These are phyloP conservation scores for Ammodramus savannarum DNA, from an alignment of 2,113 vertebrate species.

Conservation along the genomic window DNA sequence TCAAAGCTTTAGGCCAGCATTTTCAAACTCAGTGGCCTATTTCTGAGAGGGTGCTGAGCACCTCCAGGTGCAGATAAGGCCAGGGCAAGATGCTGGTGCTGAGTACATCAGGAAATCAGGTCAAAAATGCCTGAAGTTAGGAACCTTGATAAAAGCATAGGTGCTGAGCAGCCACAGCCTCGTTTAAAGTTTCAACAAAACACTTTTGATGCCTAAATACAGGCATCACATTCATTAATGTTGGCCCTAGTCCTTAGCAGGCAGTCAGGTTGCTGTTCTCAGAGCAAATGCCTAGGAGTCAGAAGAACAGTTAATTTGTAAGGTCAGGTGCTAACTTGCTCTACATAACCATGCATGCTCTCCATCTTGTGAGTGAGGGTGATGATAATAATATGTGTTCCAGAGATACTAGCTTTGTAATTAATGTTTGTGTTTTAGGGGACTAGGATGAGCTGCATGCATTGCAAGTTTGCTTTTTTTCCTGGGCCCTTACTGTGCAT, in stretches of 20 bases:
- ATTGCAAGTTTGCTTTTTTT: background rate
- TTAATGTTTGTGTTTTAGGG: background rate
- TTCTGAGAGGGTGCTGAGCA: constrained; percentile 51
- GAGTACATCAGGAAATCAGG: constrained; percentile 1
- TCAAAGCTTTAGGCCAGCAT: constrained; percentile 59
- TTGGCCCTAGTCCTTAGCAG: background rate
- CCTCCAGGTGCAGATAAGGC: background rate
- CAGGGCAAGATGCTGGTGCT: background rate
- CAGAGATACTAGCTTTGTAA: background rate
- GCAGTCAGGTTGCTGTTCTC: background rate
- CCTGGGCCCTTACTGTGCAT: background rate
- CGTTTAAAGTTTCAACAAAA: background rate
- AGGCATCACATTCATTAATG: background rate
- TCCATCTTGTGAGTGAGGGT: background rate
- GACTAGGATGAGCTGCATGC: background rate
- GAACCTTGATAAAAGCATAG: background rate
- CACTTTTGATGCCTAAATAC: background rate
- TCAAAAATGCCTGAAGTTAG: constrained; percentile 34
- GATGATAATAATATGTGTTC: background rate
- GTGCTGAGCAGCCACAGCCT: background rate
- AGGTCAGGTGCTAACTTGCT: background rate
- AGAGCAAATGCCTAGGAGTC: background rate
- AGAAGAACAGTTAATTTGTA: background rate
- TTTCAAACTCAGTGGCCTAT: constrained; percentile 51
- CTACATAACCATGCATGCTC: background rate